These are phyloP conservation scores for Eulemur macaco DNA, from an alignment of 2,113 vertebrate species.

Conservation along the genomic window DNA sequence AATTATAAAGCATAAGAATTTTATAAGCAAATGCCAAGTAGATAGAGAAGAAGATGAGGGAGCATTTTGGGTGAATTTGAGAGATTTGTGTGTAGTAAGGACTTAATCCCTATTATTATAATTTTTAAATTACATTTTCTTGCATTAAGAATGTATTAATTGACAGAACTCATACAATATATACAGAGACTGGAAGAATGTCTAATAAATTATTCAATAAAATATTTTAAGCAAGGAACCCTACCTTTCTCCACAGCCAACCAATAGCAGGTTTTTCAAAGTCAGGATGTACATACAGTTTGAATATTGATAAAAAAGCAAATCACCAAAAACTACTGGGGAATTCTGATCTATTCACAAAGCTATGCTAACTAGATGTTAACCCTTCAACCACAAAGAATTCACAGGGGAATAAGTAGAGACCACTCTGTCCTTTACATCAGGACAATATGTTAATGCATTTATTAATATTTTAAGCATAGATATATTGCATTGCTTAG, in stretches of 20 bases:
- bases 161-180: neutral
- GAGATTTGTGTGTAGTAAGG: neutral
- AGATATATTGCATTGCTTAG: neutral
- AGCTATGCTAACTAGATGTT: neutral
- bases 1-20: neutral
- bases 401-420: neutral
- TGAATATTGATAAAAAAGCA: neutral
- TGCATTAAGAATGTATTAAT: neutral
- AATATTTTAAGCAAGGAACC: neutral
- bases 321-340: neutral
- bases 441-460: neutral
- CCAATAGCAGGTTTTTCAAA: neutral
- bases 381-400: neutral
- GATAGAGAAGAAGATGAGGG: neutral
- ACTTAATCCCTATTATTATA: neutral
- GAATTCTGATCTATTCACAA: neutral
- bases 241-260: neutral
- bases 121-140: conserved; percentile 30
- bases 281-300: neutral
- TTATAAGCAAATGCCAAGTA: neutral
- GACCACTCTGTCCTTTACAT: neutral
- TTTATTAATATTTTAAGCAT: neutral
- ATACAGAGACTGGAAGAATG: neutral
- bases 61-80: neutral
- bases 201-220: neutral